These are phyloP conservation scores for Rhabdophis nuchalis DNA, from an alignment of 2,797 vertebrate species.

Conservation along the genomic window DNA sequence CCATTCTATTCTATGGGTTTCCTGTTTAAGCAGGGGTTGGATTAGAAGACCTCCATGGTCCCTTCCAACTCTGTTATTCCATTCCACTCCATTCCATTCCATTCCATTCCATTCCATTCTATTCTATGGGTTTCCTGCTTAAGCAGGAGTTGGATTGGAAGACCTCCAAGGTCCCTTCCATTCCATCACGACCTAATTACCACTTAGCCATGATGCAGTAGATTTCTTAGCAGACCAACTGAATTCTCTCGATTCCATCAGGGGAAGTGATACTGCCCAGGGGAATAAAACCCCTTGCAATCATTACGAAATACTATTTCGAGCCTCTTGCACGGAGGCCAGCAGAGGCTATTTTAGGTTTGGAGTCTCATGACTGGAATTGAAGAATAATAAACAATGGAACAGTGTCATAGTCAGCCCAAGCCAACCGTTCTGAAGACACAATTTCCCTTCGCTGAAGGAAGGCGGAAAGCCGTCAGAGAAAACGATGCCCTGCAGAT, in stretches of 20 bases:
- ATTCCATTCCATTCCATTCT: too few relatives aligned
- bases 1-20: too few relatives aligned
- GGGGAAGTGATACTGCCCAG: background rate
- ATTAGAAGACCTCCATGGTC: too few relatives aligned
- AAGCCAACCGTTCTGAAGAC: background rate
- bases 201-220: background rate
- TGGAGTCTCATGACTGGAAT: background rate
- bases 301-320: background rate
- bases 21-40: too few relatives aligned
- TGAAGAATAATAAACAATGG: background rate
- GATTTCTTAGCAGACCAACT: background rate
- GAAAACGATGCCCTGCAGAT: background rate
- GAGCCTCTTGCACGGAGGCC: background rate
- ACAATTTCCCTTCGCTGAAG: background rate
- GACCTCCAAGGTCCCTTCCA: too few relatives aligned
- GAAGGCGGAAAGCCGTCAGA: background rate
- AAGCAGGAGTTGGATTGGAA: too few relatives aligned
- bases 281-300: background rate
- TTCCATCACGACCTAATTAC: background rate
- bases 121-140: too few relatives aligned
- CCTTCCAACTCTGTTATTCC: too few relatives aligned
- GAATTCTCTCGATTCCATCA: background rate
- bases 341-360: background rate
- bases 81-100: too few relatives aligned
- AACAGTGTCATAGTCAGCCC: background rate